Conservation (phyloP, 2,797 vertebrate genomes). For the Sparus aurata region DNA sequence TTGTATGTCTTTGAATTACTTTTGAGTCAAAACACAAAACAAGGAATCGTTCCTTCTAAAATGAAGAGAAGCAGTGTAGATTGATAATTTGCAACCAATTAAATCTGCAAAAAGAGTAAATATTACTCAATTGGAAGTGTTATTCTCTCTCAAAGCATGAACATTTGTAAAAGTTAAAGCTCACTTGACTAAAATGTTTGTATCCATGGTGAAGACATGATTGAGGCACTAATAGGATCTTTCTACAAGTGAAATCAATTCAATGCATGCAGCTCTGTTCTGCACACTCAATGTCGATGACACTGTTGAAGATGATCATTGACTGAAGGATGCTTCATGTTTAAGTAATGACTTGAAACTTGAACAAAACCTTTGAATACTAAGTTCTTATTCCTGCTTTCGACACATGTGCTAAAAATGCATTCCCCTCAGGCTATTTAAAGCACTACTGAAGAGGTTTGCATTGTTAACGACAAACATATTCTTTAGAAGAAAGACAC, state of each 20-base stretch:
- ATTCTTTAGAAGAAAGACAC: not conserved
- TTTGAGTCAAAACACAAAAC: not conserved
- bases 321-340: slow-evolving; percentile 1
- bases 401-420: slow-evolving; percentile 18
- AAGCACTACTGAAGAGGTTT: slow-evolving; percentile 20
- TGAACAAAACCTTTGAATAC: slow-evolving; percentile 1
- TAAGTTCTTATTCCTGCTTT: slow-evolving; percentile 15
- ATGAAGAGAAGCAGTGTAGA: not conserved
- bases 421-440: slow-evolving; percentile 29
- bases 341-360: slow-evolving; percentile 12
- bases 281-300: not conserved
- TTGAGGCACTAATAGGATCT: not conserved
- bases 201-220: not conserved
- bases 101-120: not conserved
- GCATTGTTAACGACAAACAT: slow-evolving; percentile 9
- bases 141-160: not conserved
- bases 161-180: not conserved
- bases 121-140: not conserved
- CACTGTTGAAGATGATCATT: not conserved
- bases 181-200: not conserved
- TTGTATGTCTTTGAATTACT: not conserved
- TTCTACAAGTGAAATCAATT: not conserved
- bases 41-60: not conserved
- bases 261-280: not conserved
- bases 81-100: not conserved